Evolutionary conservation across 2,888 invertebrate genomes (phyloP), one percentile per base, ranked within the genome.

Genomic region (Phengaris alcon): DNA sequence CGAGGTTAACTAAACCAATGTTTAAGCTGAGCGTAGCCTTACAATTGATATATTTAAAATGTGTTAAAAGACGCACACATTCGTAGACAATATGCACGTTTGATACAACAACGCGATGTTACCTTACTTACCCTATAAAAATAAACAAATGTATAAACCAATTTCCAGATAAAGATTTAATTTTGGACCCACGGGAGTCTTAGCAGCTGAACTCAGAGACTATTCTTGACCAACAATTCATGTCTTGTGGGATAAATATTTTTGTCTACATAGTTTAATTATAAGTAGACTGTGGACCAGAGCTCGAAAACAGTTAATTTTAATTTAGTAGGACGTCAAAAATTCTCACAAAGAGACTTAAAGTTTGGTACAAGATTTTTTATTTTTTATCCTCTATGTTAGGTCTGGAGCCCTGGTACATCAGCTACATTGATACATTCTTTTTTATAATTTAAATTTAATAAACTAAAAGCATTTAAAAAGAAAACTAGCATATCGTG

Each of bases 1-100:
- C 44, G 35, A 64, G 64, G 64, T 64, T 64, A 64, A 44, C 64
- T 6, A 6, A 72, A 72, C 22, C 15, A 13, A 72, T 35, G 54
- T 52, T 70, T 35, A 72, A 72, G 72, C 72, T 13, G 52, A 54
- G 54, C 51, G 48, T 35, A 72, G 51, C 13, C 52, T 54, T 54
- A 48, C 22, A 10, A 59, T 59, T n/a, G 46, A 46, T 15, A 74
- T 64, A 46, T 55, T 55, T 46, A 35, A 52, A 15, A 55, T 74
- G 48, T 54, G 72, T 73, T 75, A 73, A 74, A 68, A 68, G 75
- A 76, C 75, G 12, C 70, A 70, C 68, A 46, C 70, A 70, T 75
- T 72, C 22, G 3, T 55, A 55, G 35, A n/a, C 64, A 35, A 51
- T 48, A 52, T 35, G 15, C 70, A 70, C 70, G 70, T 69, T 64